Evolutionary conservation across 2,797 vertebrate genomes (phyloP), one percentile per base, ranked within the genome.

Genomic region (Agapornis canus): DNA sequence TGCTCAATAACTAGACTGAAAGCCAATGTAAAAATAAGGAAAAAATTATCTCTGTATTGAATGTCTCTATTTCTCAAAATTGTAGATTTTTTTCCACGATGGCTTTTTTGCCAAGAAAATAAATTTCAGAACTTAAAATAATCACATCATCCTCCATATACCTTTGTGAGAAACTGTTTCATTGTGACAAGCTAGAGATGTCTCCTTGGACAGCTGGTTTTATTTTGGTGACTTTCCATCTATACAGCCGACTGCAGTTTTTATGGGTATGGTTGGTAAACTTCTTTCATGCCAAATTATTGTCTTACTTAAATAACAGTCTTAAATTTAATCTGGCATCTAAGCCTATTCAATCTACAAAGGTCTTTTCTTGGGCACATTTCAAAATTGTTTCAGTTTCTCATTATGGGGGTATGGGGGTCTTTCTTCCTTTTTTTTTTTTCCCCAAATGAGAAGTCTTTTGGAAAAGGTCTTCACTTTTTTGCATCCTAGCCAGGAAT

Each of bases 221-320:
- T 86, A 42, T 90, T 96, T 95, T 95, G 66, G 47, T 94, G 66
- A 37, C 59, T 93, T 94, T 95, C 91, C 82, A 56, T 93, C 72
- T 81, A 4, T 76, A 90, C 73, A 94, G 85, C 70, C 92, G 82
- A 92, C 69, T 91, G 52, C 29, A 83, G 57, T 92, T 92, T 89
- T 92, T 83, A 90, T 81, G 87, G 32, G 63, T 83, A 91, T 70
- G 54, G 59, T 89, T 91, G 79, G 73, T 94, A 91, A 94, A 96
- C 70, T 66, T 84, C 48, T 93, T 91, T 90, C 63, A 86, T 0
- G 45, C 76, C 59, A 95, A 94, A 91, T 93, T 90, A 88, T 69
- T 94, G 37, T 73, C 26, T 89, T 82, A 76, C 66, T 82, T 90
- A 94, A 96, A 91, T 86, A 95, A 91, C 26, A 0, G 0, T 49